Percentiles rank a stretch among this genome's conserved stretches.
phyloP scores from a whole-genome alignment of 2,797 vertebrate species.

The Taeniopygia guttata region DNA sequence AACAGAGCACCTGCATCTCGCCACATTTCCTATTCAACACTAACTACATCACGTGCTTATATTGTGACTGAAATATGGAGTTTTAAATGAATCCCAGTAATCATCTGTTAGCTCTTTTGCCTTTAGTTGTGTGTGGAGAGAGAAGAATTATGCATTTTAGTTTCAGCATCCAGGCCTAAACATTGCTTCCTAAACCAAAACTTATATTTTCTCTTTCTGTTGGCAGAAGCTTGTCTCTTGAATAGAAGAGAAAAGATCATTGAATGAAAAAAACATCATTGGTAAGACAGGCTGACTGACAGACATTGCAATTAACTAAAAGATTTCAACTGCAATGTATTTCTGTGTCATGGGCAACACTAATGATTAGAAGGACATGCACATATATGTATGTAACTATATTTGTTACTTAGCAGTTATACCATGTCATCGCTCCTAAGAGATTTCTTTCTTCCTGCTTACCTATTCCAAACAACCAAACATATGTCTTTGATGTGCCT shows the following conservation, averaged over 20 bases:
- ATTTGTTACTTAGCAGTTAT: conserved; percentile 1
- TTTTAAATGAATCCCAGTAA: background rate
- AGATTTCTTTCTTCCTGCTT: conserved; percentile 5
- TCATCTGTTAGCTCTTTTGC: background rate
- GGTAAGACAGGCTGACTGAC: conserved; percentile 28
- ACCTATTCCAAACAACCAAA: conserved; percentile 34
- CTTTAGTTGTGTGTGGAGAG: background rate
- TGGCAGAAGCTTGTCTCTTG: background rate
- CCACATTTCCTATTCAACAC: background rate
- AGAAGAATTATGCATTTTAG: background rate
- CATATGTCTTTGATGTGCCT: conserved; percentile 58
- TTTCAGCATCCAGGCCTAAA: background rate
- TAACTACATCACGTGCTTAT: background rate
- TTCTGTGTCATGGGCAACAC: background rate
- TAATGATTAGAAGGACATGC: background rate
- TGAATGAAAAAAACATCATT: background rate
- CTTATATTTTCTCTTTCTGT: background rate
- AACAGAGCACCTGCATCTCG: background rate
- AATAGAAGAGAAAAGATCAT: background rate
- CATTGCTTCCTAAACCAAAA: background rate
- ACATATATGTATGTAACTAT: background rate
- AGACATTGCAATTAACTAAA: conserved; percentile 17
- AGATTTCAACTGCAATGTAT: background rate
- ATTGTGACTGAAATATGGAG: background rate
- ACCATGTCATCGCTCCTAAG: conserved; percentile 5